Conservation (phyloP, 2,797 vertebrate species). For the Mus spretus region DNA sequence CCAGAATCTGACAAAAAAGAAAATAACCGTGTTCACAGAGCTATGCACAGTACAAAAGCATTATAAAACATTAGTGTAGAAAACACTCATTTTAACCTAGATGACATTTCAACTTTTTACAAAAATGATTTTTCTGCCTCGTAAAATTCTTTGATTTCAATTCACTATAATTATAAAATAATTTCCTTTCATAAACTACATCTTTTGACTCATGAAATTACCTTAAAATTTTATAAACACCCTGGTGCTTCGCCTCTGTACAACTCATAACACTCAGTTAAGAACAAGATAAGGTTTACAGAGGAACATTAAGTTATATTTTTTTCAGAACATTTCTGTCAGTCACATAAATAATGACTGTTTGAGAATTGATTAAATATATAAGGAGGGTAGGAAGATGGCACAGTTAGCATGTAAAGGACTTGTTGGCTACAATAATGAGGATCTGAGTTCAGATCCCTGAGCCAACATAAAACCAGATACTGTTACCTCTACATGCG, state of each 20-base stretch:
- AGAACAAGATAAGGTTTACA: slow-evolving; percentile 20
- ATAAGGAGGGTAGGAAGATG: background rate
- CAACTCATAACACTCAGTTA: slow-evolving; percentile 36
- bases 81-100: slow-evolving; percentile 29
- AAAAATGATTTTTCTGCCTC: slow-evolving; percentile 59
- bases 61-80: background rate
- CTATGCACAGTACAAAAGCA: background rate
- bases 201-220: slow-evolving; percentile 49
- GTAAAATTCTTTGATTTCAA: slow-evolving; percentile 50
- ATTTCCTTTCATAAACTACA: background rate
- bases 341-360: slow-evolving; percentile 1
- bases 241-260: background rate
- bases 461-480: background rate
- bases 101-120: background rate
- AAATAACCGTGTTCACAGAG: slow-evolving; percentile 2
- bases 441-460: background rate
- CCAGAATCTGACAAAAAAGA: slow-evolving; percentile 10
- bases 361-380: background rate
- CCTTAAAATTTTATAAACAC: slow-evolving; percentile 53
- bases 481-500: background rate
- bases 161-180: slow-evolving; percentile 65
- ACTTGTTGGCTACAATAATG: background rate
- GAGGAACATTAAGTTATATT: slow-evolving; percentile 3
- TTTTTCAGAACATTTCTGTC: background rate
- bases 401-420: too few species aligned